Evolutionary conservation across 2,888 invertebrate genomes (phyloP).

Genomic region (Xestia ashworthii): DNA sequence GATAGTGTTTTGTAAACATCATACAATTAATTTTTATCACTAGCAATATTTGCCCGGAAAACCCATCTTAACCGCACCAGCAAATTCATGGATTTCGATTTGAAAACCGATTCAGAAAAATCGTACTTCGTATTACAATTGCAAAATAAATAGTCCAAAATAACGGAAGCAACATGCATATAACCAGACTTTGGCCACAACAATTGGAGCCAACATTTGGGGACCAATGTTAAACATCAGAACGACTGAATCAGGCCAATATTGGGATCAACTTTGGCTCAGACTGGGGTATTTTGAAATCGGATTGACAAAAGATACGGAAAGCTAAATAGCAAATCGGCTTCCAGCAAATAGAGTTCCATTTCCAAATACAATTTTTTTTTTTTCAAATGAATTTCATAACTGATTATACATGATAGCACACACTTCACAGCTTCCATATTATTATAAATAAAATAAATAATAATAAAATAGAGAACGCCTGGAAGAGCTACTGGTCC

Average conservation of each 20-base stretch:
- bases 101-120: slow-evolving; percentile 16
- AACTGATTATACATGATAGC: slow-evolving; percentile 23
- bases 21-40: neutral
- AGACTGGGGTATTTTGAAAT: slow-evolving; percentile 1
- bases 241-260: neutral
- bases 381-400: slow-evolving; percentile 21
- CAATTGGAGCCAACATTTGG: slow-evolving; percentile 6
- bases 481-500: too few relatives aligned
- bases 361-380: neutral
- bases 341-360: slow-evolving; percentile 3
- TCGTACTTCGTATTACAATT: slow-evolving; percentile 19
- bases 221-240: neutral
- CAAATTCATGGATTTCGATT: slow-evolving; percentile 13
- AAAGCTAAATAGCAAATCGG: slow-evolving; percentile 21
- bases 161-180: slow-evolving; percentile 2
- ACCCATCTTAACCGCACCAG: neutral
- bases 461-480: too few relatives aligned
- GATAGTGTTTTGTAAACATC: too few relatives aligned
- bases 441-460: too few relatives aligned
- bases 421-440: slow-evolving; percentile 14
- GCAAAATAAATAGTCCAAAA: slow-evolving; percentile 19
- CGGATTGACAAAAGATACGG: slow-evolving; percentile 20
- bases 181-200: slow-evolving; percentile 5
- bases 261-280: slow-evolving; percentile 17
- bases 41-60: slow-evolving; percentile 16